Percentiles rank a stretch among this genome's conserved stretches.
phyloP scores from a whole-genome alignment of 2,797 vertebrate genomes.

The Sebastes paucispinis region DNA sequence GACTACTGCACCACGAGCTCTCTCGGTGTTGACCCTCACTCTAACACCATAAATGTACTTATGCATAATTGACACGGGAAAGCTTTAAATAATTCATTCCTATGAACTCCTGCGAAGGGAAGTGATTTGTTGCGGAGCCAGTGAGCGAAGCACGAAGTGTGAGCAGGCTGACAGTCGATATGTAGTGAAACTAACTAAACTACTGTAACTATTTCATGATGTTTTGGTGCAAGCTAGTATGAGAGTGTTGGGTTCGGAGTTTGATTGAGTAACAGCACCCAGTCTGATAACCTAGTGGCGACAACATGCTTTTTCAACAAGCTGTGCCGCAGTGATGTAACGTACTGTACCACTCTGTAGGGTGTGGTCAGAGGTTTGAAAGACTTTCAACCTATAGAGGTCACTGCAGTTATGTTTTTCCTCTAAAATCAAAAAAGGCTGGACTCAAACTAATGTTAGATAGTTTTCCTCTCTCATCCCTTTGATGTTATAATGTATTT shows the following conservation, averaged over 20 bases:
- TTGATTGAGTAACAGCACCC: not conserved
- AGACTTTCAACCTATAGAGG: not conserved
- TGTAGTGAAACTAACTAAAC: not conserved
- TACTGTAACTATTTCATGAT: not conserved
- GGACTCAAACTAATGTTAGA: not conserved
- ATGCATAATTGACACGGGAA: conserved; percentile 35
- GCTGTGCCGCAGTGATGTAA: not conserved
- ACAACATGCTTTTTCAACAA: not conserved
- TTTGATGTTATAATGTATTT: not conserved
- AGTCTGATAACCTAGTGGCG: not conserved
- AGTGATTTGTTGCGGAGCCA: not conserved
- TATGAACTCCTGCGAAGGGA: not conserved
- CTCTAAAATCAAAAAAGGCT: not conserved
- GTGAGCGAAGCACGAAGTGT: not conserved
- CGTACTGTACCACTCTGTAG: not conserved
- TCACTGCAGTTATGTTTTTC: not conserved
- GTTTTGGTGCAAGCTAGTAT: not conserved
- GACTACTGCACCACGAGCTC: not conserved
- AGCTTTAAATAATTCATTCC: conserved; percentile 29
- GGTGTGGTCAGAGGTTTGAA: not conserved
- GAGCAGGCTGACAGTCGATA: not conserved
- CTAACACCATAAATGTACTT: conserved; percentile 24
- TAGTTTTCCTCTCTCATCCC: not conserved
- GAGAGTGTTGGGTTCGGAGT: not conserved
- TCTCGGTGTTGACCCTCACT: not conserved